A percentile compares a stretch with the other conserved stretches of the same genome.
Conservation (phyloP, 2,888 invertebrate genomes). For the Petrophora chlorosata region DNA sequence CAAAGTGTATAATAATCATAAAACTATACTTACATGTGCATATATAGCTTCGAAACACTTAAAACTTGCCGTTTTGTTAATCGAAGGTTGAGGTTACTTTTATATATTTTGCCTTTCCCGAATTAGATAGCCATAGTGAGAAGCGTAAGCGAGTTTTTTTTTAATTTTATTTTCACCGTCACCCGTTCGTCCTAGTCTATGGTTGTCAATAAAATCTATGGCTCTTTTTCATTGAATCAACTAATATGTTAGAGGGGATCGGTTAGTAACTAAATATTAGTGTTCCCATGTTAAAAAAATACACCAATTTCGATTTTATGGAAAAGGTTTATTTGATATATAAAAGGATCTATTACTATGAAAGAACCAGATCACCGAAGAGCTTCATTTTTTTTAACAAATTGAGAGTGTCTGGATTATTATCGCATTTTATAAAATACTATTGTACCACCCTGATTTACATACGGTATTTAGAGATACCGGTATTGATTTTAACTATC, state of each 20-base stretch:
- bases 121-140: constrained; percentile 65
- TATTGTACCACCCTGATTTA: neutral
- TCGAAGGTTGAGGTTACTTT: constrained; percentile 15
- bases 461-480: neutral
- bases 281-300: constrained; percentile 83
- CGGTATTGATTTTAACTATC: neutral
- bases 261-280: constrained; percentile 79
- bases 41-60: constrained; percentile 61
- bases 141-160: constrained; percentile 63
- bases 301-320: constrained; percentile 81
- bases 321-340: constrained; percentile 81
- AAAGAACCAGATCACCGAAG: constrained; percentile 78
- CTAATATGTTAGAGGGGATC: constrained; percentile 33
- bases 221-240: constrained; percentile 36
- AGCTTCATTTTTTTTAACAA: constrained; percentile 49
- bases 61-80: constrained; percentile 41
- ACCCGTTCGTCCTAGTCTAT: constrained; percentile 41
- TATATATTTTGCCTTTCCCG: constrained; percentile 49
- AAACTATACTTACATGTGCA: constrained; percentile 77
- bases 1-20: constrained; percentile 50
- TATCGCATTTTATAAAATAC: constrained; percentile 15
- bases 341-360: constrained; percentile 71
- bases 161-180: constrained; percentile 53
- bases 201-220: constrained; percentile 38
- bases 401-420: constrained; percentile 40